Evolutionary conservation across 2,888 invertebrate species (phyloP).

Genomic region (Lutraria lutraria): DNA sequence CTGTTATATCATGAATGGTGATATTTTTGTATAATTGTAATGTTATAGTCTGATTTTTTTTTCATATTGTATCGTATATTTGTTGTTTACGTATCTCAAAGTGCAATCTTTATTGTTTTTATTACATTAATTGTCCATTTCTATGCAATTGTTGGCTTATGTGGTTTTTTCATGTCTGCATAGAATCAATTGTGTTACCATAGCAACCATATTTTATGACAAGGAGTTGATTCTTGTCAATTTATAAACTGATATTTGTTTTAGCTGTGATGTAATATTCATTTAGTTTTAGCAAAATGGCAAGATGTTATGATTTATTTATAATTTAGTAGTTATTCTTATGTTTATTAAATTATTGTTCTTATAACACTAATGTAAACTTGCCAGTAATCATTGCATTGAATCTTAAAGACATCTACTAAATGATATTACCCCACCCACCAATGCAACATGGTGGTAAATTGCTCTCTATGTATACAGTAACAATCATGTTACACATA

Average conservation of each 20-base stretch:
- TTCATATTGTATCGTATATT: conserved; percentile 34
- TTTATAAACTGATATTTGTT: neutral
- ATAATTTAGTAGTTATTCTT: no score
- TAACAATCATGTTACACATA: no score
- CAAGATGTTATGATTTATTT: no score
- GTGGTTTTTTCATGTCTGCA: neutral
- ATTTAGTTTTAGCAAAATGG: no score
- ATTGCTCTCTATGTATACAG: no score
- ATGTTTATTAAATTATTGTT: no score
- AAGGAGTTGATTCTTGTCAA: neutral
- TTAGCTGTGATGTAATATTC: no score
- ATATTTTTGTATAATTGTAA: neutral
- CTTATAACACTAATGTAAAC: no score
- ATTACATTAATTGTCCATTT: conserved; percentile 15
- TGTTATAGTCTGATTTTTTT: conserved; percentile 12
- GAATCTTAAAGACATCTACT: no score
- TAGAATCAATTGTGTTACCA: neutral
- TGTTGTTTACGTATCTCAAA: conserved; percentile 38
- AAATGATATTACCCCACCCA: no score
- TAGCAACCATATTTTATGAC: neutral
- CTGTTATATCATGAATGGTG: neutral
- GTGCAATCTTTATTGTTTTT: conserved; percentile 37
- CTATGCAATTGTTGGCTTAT: conserved; percentile 36
- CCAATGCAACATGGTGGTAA: no score
- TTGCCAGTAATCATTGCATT: no score